Conservation (phyloP, 2,888 invertebrate species). For the Cacoxenus indagator region DNA sequence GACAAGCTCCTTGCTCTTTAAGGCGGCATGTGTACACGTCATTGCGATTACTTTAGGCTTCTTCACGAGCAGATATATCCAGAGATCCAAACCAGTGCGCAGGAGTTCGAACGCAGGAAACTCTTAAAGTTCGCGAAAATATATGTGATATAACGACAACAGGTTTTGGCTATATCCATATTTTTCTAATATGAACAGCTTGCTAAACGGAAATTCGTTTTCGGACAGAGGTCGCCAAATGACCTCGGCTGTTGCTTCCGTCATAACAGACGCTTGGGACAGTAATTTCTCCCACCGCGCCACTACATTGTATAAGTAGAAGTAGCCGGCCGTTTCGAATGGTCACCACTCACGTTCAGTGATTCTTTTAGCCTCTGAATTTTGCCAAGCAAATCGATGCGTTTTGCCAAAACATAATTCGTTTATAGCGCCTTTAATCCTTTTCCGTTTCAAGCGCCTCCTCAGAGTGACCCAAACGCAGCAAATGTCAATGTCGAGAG, state of each 20-base stretch:
- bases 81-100: conserved; percentile 94
- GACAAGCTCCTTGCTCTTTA: conserved; percentile 95
- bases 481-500: conserved; percentile 96
- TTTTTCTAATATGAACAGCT: conserved; percentile 92
- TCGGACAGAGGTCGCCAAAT: conserved; percentile 73
- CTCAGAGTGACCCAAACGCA: conserved; percentile 99
- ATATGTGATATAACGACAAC: conserved; percentile 93
- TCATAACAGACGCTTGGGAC: conserved; percentile 49
- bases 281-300: conserved; percentile 94
- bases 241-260: conserved; percentile 31
- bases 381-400: conserved; percentile 88
- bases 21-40: conserved; percentile 99
- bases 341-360: conserved; percentile 87
- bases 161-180: conserved; percentile 90
- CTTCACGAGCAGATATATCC: conserved; percentile 95
- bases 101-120: conserved; percentile 98
- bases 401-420: conserved; percentile 95
- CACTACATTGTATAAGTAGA: conserved; percentile 91
- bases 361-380: conserved; percentile 91
- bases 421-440: conserved; percentile 98
- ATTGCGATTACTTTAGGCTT: conserved; percentile 99
- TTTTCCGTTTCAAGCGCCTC: conserved; percentile 99
- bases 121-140: conserved; percentile 98
- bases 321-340: conserved; percentile 98
- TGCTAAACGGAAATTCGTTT: conserved; percentile 92